Evolutionary conservation across 2,797 vertebrate species (phyloP).

Genomic region (Tangara arthus): DNA sequence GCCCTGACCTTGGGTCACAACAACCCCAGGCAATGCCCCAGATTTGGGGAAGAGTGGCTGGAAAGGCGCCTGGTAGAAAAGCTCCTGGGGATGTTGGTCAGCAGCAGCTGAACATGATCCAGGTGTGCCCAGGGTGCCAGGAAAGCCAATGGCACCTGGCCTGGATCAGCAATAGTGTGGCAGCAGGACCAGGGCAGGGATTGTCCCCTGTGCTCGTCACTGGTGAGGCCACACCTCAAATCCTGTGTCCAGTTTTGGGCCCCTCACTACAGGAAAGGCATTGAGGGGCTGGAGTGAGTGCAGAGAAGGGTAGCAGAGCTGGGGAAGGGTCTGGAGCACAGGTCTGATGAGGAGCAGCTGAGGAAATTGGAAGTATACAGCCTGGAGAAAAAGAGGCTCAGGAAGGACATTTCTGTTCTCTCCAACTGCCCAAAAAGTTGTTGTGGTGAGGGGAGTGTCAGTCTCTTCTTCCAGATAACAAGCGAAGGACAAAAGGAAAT

Average conservation of each 20-base stretch:
- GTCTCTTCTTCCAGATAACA: background rate
- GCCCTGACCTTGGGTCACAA: background rate
- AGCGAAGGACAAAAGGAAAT: background rate
- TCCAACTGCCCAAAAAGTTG: background rate
- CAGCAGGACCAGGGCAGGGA: background rate
- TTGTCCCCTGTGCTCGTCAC: background rate
- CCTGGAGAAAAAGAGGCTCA: background rate
- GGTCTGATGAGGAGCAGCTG: too few species aligned
- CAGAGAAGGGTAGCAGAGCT: too few species aligned
- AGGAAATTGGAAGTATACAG: rapidly evolving
- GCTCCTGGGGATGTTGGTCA: rapidly evolving
- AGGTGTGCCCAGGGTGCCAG: background rate
- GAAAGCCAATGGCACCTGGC: background rate
- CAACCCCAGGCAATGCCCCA: background rate
- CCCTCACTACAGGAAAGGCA: too few species aligned
- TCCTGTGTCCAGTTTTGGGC: too few species aligned
- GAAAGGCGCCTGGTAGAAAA: background rate
- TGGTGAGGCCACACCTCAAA: too few species aligned
- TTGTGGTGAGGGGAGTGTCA: background rate
- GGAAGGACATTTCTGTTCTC: too few species aligned
- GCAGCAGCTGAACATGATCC: background rate
- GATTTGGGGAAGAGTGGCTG: background rate
- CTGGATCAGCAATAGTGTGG: background rate
- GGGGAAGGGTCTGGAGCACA: too few species aligned
- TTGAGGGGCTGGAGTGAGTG: too few species aligned